Evolutionary conservation across 2,797 vertebrate species (phyloP).

Genomic region (Xyrichtys novacula): DNA sequence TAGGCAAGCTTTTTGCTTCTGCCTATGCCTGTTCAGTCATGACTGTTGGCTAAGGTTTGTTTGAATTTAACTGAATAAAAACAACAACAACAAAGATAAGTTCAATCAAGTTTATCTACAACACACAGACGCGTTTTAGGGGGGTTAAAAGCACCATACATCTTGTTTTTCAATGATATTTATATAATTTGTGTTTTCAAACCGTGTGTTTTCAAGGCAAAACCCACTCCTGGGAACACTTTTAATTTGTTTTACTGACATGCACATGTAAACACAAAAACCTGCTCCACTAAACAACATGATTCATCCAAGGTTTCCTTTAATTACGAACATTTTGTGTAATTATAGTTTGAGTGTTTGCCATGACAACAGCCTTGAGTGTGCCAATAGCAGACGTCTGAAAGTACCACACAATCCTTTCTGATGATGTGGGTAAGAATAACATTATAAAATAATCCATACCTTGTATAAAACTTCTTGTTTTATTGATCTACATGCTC

Average conservation of each 20-base stretch:
- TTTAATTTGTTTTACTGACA: conserved; percentile 3
- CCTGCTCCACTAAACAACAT: conserved; percentile 19
- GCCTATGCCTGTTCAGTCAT: too few relatives aligned
- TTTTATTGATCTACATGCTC: conserved; percentile 54
- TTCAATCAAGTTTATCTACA: not conserved
- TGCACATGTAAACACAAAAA: conserved; percentile 2
- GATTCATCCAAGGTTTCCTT: conserved; percentile 1
- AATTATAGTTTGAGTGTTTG: conserved; percentile 47
- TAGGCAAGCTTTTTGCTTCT: too few relatives aligned
- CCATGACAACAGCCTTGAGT: conserved; percentile 39
- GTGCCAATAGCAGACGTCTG: conserved; percentile 17
- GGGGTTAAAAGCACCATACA: not conserved
- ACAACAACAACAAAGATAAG: too few relatives aligned
- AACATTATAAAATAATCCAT: conserved; percentile 46
- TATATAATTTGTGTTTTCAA: not conserved
- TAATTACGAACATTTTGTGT: conserved; percentile 34
- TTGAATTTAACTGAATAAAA: too few relatives aligned
- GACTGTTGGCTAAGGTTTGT: too few relatives aligned
- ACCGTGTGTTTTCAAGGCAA: conserved; percentile 1
- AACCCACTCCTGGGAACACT: not conserved
- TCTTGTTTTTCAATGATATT: too few relatives aligned
- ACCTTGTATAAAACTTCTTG: conserved; percentile 48
- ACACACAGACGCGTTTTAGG: not conserved
- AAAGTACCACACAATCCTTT: conserved; percentile 5
- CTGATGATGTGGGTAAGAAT: conserved; percentile 14